Base-by-base conservation (phyloP, 2,888 invertebrate species). In the Biston stratarius region DNA sequence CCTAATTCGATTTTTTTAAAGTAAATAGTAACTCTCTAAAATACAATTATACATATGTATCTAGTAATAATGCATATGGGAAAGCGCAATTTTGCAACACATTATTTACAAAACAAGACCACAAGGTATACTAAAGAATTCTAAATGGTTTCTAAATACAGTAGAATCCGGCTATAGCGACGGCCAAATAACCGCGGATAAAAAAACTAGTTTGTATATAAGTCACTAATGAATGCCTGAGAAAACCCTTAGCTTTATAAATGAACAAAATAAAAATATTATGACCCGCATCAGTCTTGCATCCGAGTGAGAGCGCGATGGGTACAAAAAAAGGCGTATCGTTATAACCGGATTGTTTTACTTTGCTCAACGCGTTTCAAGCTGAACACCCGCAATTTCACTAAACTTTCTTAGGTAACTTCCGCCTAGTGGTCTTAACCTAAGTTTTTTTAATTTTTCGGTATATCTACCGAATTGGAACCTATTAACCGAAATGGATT, bases 161-260 rank as follows among this genome's bases (percentile, higher is more conserved):
- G 51, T 51, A 51, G 51, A 51, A 51, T 51, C 51, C 51, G 51
- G 51, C 34, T 51, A 51, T 34, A 34, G 51, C 33, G 51, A 34
- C 12, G 12, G 24, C 48, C 48, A 48, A 48, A 10, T 2, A 10
- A 51, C 48, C 1, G 11, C 5, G 11, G 33, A 24, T 11, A 48
- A 0, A 6, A 33, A 48, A 0, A 1, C 6, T 38, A 38, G 6
- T 38, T 5, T 9, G 9, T 38, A n/a, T n/a, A n/a, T n/a, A 38
- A 8, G 38, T 38, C 6, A 38, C 6, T 38, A 6, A 9, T 38
- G 9, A 9, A 38, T 38, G 10, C 10, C 24, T 24, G 24, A 9
- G 47, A 5, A 38, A 38, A 38, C 8, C 14, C 14, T 14, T 14
- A 8, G 14, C 6, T 47, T 47, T 9, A 47, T 15, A 15, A 47